Base-by-base conservation (phyloP, 64 coral and sea anemone genomes). In the Catalaphyllia jardinei region DNA sequence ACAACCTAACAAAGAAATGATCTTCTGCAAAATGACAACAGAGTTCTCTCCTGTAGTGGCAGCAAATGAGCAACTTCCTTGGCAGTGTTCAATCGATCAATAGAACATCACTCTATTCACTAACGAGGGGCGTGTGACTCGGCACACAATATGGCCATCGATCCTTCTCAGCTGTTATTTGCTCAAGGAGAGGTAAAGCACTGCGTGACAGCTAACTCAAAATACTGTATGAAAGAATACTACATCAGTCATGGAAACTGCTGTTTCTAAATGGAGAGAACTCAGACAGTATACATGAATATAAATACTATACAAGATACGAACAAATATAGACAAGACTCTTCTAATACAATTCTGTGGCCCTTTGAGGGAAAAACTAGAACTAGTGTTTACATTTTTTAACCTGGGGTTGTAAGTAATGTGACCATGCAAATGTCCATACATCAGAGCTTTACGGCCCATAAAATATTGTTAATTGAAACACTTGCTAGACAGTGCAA, bases 21-120 rank as follows among this genome's bases (percentile, higher is more conserved):
- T 71, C 7, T 85, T 85, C 81, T 85, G 38, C 81, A 69, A 85
- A 71, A 85, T 69, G 38, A 49, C 63, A 67, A 82, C 29, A 71
- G 61, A 65, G 62, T 71, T 25, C 62, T 85, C 63, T 29, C 72
- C 52, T 22, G 65, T 69, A 27, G 24, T 9, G 17, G 62, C 24
- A 19, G 20, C n/a, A 69, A 25, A 24, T 69, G 54, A 57, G 54
- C 54, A 57, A 9, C 54, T 15, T 25, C 2, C 65, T 69, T 69
- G 1, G 65, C 22, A 25, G 65, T 69, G 65, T 69, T 27, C 65
- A 69, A 27, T 69, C 65, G 29, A 27, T 69, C n/a, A 65, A 24
- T 65, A 20, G 6, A 65, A 18, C 7, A 65, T 65, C 62, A 4
- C 62, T 65, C 18, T 19, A 18, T 69, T 10, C 22, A 69, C 22